Evolutionary conservation across 2,888 invertebrate genomes (phyloP).

Genomic region (Bibio marci): DNA sequence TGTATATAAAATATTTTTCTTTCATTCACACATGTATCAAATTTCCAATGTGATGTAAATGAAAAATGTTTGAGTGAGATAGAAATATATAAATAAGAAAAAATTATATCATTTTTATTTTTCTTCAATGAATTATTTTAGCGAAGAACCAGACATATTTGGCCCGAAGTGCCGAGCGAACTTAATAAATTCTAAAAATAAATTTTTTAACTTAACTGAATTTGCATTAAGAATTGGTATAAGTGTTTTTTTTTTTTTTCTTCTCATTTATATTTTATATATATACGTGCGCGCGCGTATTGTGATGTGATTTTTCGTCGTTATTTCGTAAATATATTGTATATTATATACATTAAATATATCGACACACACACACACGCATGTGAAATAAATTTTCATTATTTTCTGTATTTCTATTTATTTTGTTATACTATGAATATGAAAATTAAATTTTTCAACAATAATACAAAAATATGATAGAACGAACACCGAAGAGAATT

Average conservation of each 20-base stretch:
- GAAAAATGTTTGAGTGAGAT: background rate
- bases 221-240: constrained; percentile 5
- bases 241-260: background rate
- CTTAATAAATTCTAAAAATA: constrained; percentile 12
- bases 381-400: too few species aligned
- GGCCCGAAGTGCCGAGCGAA: constrained; percentile 18
- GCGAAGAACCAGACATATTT: constrained; percentile 24
- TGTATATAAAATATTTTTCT: background rate
- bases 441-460: too few species aligned
- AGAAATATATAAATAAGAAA: background rate
- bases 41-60: background rate
- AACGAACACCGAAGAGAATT: too few species aligned
- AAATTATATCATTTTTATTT: background rate
- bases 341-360: too few species aligned
- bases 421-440: too few species aligned
- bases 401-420: too few species aligned
- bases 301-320: too few species aligned
- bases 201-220: constrained; percentile 4
- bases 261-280: too few species aligned
- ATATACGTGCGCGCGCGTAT: too few species aligned
- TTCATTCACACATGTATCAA: constrained; percentile 3
- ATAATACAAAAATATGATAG: too few species aligned
- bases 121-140: background rate
- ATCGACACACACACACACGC: too few species aligned
- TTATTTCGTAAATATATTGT: too few species aligned